These are phyloP conservation scores for Semaprochilodus insignis DNA, from an alignment of 2,797 vertebrate species.

Conservation along the genomic window DNA sequence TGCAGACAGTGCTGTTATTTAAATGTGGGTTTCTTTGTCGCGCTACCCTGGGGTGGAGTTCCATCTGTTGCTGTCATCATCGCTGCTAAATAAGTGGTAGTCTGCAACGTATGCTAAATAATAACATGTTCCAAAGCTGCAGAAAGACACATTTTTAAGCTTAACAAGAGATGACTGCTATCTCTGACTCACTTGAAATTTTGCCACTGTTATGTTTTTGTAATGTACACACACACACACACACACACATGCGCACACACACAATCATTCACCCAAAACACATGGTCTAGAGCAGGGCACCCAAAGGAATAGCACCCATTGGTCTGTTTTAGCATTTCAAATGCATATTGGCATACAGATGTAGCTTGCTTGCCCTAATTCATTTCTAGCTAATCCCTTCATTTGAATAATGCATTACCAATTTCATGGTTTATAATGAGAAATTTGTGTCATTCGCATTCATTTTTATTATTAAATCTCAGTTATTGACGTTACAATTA, in stretches of 20 bases:
- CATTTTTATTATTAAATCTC: slow-evolving; percentile 36
- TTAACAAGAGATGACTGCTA: neutral
- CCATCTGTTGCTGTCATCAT: slow-evolving; percentile 65
- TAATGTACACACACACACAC: neutral
- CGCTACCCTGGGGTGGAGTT: slow-evolving; percentile 55
- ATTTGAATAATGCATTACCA: slow-evolving; percentile 40
- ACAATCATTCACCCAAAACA: neutral
- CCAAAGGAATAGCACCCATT: slow-evolving; percentile 9
- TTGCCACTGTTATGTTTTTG: neutral
- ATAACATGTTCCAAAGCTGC: neutral
- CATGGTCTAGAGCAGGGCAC: neutral
- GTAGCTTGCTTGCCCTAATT: slow-evolving; percentile 19
- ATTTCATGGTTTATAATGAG: slow-evolving; percentile 41
- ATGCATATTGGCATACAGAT: slow-evolving; percentile 28
- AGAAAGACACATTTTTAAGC: neutral
- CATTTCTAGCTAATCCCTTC: slow-evolving; percentile 42
- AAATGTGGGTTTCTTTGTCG: slow-evolving; percentile 57
- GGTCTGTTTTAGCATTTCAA: slow-evolving; percentile 26
- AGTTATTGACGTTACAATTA: slow-evolving; percentile 48
- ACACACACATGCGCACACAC: neutral
- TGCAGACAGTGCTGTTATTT: slow-evolving; percentile 54
- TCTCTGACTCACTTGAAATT: neutral
- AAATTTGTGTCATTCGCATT: slow-evolving; percentile 37
- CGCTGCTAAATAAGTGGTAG: slow-evolving; percentile 52
- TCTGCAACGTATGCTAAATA: slow-evolving; percentile 2